Percentiles rank a stretch among this genome's conserved stretches.
phyloP scores from a whole-genome alignment of 2,888 invertebrate genomes.

The Athetis lepigone region DNA sequence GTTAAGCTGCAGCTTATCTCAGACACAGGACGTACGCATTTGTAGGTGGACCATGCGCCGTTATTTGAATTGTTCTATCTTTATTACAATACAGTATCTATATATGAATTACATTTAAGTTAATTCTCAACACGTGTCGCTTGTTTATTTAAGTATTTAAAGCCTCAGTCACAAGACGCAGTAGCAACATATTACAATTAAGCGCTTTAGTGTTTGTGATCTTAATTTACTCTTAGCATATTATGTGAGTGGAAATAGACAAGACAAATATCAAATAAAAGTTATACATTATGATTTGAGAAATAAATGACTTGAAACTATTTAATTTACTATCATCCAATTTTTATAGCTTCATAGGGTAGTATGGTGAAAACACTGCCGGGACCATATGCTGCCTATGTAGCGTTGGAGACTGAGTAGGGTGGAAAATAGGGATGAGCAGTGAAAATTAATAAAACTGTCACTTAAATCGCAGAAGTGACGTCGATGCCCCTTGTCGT shows the following conservation, averaged over 20 bases:
- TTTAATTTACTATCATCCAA: neutral
- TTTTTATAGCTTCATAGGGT: slow-evolving; percentile 35
- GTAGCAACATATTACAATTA: neutral
- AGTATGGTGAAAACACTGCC: slow-evolving; percentile 71
- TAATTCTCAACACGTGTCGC: slow-evolving; percentile 64
- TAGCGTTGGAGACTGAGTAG: slow-evolving; percentile 81
- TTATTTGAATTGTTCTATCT: slow-evolving; percentile 82
- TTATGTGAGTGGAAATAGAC: neutral
- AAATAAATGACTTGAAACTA: neutral
- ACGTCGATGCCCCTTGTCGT: slow-evolving; percentile 82
- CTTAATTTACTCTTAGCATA: neutral
- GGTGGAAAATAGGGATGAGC: slow-evolving; percentile 87
- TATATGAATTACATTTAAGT: slow-evolving; percentile 76
- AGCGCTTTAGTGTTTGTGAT: neutral
- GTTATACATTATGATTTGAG: neutral
- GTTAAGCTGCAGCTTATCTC: slow-evolving; percentile 87
- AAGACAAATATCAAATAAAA: neutral
- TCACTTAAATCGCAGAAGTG: slow-evolving; percentile 92
- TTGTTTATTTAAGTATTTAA: slow-evolving; percentile 44
- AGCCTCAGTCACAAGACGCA: neutral
- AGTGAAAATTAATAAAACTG: slow-evolving; percentile 94
- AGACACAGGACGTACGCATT: slow-evolving; percentile 82
- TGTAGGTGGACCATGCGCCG: slow-evolving; percentile 81
- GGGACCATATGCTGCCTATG: slow-evolving; percentile 84
- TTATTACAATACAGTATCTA: slow-evolving; percentile 79